phyloP scores from a whole-genome alignment of 1,140 invertebrate species.

The Drosophila lacteicornis region DNA sequence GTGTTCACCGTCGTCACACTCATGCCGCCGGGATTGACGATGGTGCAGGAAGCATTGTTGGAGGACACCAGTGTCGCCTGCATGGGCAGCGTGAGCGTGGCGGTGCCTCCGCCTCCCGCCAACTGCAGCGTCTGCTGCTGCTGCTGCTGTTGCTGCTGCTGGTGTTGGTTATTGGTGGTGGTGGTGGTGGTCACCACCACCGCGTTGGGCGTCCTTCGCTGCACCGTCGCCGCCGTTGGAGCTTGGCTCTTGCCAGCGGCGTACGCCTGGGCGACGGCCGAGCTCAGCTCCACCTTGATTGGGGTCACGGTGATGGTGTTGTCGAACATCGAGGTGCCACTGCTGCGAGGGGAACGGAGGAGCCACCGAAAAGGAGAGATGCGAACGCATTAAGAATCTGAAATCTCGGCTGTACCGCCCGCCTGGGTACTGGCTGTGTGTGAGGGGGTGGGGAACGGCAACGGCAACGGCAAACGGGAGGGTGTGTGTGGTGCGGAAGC shows the following conservation, averaged over 20 bases:
- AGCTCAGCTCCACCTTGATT: slow-evolving; percentile 65
- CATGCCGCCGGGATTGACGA: slow-evolving; percentile 40
- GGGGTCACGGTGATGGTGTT: slow-evolving; percentile 76
- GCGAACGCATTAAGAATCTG: slow-evolving; percentile 16
- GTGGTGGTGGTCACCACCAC: slow-evolving; percentile 46
- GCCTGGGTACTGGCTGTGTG: neutral
- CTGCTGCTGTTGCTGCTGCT: slow-evolving; percentile 28
- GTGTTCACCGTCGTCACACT: slow-evolving; percentile 43
- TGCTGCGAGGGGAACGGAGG: slow-evolving; percentile 26
- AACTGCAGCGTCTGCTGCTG: slow-evolving; percentile 28
- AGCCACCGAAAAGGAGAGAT: slow-evolving; percentile 17
- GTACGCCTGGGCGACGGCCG: slow-evolving; percentile 27
- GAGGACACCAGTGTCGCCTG: slow-evolving; percentile 40
- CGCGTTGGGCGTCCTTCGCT: slow-evolving; percentile 42
- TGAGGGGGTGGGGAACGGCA: slow-evolving; percentile 16
- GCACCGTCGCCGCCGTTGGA: slow-evolving; percentile 5
- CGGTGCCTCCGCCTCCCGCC: slow-evolving; percentile 6
- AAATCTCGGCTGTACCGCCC: slow-evolving; percentile 54
- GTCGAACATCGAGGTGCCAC: slow-evolving; percentile 68
- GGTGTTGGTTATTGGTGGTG: slow-evolving; percentile 27
- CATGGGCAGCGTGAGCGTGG: slow-evolving; percentile 55
- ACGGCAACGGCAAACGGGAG: neutral
- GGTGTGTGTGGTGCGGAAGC: slow-evolving; percentile 9
- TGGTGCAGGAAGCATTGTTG: slow-evolving; percentile 34
- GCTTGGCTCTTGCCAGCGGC: slow-evolving; percentile 22